These are phyloP conservation scores for Drosophila nasuta DNA, from an alignment of 1,140 invertebrate species.

Conservation along the genomic window DNA sequence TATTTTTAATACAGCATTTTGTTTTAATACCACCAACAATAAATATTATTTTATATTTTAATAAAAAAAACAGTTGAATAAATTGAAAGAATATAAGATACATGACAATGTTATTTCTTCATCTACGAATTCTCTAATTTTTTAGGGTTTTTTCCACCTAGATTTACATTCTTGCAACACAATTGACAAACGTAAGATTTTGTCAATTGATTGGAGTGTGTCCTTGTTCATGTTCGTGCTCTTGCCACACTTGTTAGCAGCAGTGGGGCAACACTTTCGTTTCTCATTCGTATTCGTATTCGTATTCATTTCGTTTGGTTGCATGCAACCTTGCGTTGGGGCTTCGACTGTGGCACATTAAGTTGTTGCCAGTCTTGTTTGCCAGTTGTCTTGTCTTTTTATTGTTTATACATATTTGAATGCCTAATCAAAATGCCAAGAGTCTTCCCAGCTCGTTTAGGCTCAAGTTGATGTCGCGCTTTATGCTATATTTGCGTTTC, in stretches of 20 bases:
- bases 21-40: too few relatives aligned
- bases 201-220: conserved; percentile 11
- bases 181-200: conserved; percentile 6
- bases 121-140: too few relatives aligned
- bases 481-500: conserved; percentile 9
- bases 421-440: conserved; percentile 55
- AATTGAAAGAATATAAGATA: too few relatives aligned
- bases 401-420: conserved; percentile 53
- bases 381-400: conserved; percentile 27
- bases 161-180: background rate
- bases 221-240: conserved; percentile 24
- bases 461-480: background rate
- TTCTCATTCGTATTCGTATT: too few relatives aligned
- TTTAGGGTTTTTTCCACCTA: background rate
- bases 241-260: background rate
- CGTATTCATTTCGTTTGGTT: background rate
- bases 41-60: too few relatives aligned
- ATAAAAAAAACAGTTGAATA: too few relatives aligned
- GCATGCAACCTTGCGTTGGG: background rate
- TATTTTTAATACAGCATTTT: too few relatives aligned
- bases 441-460: conserved; percentile 4
- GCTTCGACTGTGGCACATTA: conserved; percentile 37
- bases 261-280: conserved; percentile 15
- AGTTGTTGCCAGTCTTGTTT: conserved; percentile 42
- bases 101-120: too few relatives aligned